These are phyloP conservation scores for Sitta carolinensis DNA, from an alignment of 2,797 vertebrate species.

Conservation along the genomic window DNA sequence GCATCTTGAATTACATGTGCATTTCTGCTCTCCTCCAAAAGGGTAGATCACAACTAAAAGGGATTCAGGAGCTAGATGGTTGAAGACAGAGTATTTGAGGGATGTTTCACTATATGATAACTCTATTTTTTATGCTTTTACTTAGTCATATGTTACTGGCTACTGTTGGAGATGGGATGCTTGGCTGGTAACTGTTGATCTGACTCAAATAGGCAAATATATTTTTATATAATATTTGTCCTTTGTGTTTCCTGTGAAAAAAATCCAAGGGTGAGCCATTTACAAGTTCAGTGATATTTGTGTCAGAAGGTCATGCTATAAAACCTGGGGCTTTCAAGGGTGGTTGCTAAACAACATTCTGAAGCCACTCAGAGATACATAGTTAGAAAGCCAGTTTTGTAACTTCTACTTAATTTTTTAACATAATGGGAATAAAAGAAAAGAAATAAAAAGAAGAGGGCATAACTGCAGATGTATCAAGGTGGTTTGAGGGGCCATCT, in stretches of 20 bases:
- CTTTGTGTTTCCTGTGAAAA: background rate
- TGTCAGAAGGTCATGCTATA: background rate
- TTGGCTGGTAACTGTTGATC: background rate
- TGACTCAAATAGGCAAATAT: background rate
- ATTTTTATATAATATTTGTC: background rate
- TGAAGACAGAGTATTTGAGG: background rate
- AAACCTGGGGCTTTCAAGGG: background rate
- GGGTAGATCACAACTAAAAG: background rate
- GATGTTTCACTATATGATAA: background rate
- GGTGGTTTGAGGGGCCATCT: background rate
- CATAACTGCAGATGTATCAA: background rate
- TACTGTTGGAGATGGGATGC: background rate
- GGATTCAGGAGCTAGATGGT: background rate
- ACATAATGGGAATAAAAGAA: background rate
- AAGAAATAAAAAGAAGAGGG: background rate
- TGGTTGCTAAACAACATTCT: background rate
- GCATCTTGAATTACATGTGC: background rate
- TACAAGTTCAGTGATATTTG: background rate
- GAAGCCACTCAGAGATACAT: background rate
- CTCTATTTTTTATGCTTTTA: background rate
- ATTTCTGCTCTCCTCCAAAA: background rate
- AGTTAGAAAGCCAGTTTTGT: background rate
- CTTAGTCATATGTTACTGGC: background rate
- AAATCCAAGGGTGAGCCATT: background rate
- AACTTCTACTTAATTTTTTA: background rate